Percentiles rank a stretch among this genome's conserved stretches.
Conservation (phyloP, 2,888 invertebrate genomes). For the Augochlorella aurata region DNA sequence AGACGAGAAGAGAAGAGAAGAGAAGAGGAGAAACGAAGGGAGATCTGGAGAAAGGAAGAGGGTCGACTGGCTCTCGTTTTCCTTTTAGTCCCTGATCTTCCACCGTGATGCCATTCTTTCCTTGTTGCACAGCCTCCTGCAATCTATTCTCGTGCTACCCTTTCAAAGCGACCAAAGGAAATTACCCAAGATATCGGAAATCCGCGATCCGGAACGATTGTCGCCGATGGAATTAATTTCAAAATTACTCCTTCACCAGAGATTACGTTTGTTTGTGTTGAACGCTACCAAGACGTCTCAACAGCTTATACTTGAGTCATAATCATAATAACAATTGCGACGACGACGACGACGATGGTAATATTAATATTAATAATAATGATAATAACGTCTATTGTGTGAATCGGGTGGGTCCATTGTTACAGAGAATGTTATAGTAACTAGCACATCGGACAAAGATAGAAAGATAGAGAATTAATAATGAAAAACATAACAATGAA, state of each 20-base stretch:
- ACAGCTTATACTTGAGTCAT: too few species aligned
- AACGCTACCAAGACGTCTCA: neutral
- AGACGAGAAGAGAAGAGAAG: neutral
- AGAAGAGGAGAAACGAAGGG: slow-evolving; percentile 49
- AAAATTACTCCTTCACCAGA: slow-evolving; percentile 21
- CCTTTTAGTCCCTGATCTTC: slow-evolving; percentile 46
- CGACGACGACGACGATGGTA: too few species aligned
- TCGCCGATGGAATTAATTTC: slow-evolving; percentile 43
- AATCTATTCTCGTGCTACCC: slow-evolving; percentile 28
- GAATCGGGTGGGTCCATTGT: too few species aligned
- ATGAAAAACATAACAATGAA: too few species aligned
- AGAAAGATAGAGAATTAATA: too few species aligned
- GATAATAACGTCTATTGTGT: too few species aligned
- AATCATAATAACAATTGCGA: too few species aligned
- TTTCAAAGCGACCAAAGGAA: slow-evolving; percentile 44
- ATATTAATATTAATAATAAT: too few species aligned
- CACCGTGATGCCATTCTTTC: slow-evolving; percentile 51
- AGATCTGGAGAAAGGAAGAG: slow-evolving; percentile 30
- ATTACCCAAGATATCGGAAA: slow-evolving; percentile 43
- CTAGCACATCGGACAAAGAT: too few species aligned
- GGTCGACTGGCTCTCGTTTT: slow-evolving; percentile 15
- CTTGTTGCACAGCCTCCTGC: slow-evolving; percentile 25
- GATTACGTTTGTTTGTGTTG: neutral
- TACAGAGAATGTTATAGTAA: too few species aligned
- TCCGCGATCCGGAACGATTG: slow-evolving; percentile 21